These are phyloP conservation scores for Montifringilla adamsi DNA, from an alignment of 2,113 vertebrate genomes.

Conservation along the genomic window DNA sequence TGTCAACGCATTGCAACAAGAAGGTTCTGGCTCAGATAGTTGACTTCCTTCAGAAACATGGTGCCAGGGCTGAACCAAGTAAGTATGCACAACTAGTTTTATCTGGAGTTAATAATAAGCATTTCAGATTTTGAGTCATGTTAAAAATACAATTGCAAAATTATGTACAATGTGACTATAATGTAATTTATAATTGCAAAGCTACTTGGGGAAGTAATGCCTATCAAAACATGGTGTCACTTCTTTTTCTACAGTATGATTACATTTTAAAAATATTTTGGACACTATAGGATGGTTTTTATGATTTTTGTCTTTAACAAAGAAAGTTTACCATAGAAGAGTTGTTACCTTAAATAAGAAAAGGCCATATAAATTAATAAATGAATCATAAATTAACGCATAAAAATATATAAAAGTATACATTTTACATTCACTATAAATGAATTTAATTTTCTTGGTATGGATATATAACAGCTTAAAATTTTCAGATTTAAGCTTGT, in stretches of 20 bases:
- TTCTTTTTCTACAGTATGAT: background rate
- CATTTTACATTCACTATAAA: background rate
- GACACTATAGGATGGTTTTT: background rate
- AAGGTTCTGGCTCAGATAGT: slow-evolving; percentile 93
- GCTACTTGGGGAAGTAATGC: background rate
- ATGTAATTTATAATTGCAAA: background rate
- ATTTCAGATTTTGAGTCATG: background rate
- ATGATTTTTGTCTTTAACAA: background rate
- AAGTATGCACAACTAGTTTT: slow-evolving; percentile 50
- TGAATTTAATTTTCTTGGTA: background rate
- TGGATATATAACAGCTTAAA: background rate
- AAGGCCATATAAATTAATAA: background rate
- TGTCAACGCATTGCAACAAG: slow-evolving; percentile 94
- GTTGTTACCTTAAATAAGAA: background rate
- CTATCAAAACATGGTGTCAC: background rate
- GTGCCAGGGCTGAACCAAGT: slow-evolving; percentile 89
- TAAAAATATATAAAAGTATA: background rate
- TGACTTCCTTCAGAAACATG: slow-evolving; percentile 95
- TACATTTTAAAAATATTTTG: background rate
- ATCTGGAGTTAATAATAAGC: background rate
- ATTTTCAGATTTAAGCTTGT: background rate
- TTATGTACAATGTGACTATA: background rate
- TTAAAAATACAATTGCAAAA: background rate
- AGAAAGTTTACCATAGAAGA: background rate
- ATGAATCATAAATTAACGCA: background rate